Percentiles rank a stretch among this genome's conserved stretches.
Evolutionary conservation across 2,888 invertebrate species (phyloP).

Genomic region (Ochropacha duplaris): DNA sequence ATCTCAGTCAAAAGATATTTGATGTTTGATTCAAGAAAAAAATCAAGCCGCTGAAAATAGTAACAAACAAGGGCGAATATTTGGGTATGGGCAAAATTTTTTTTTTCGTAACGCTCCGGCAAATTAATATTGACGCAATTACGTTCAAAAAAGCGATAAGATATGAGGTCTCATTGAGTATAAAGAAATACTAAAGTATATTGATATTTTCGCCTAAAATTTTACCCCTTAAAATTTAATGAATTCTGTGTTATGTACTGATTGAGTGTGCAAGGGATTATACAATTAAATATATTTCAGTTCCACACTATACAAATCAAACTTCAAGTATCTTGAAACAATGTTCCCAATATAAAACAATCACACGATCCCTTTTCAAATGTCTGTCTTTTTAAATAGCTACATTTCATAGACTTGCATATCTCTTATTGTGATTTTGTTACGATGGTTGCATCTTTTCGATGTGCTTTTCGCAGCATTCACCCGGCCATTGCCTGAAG

Average conservation of each 20-base stretch:
- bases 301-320: not conserved
- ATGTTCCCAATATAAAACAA: not conserved
- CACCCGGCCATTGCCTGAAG: slow-evolving; percentile 1
- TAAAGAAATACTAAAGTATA: too few relatives aligned
- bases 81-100: too few relatives aligned
- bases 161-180: too few relatives aligned
- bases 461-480: slow-evolving; percentile 54
- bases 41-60: not conserved
- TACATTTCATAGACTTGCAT: too few relatives aligned
- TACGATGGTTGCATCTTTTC: slow-evolving; percentile 35
- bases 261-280: not conserved
- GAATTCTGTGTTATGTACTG: not conserved
- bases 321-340: not conserved
- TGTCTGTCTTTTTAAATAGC: not conserved
- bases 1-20: not conserved
- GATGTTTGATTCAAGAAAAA: not conserved
- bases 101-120: too few relatives aligned
- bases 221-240: not conserved
- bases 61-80: too few relatives aligned
- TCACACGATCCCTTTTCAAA: not conserved
- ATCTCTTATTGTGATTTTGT: not conserved
- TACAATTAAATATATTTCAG: not conserved
- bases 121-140: too few relatives aligned
- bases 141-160: too few relatives aligned
- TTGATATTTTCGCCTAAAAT: too few relatives aligned